A percentile compares a stretch with the other conserved stretches of the same genome.
Conservation (phyloP, 2,797 vertebrate species). For the Cyprinella venusta region DNA sequence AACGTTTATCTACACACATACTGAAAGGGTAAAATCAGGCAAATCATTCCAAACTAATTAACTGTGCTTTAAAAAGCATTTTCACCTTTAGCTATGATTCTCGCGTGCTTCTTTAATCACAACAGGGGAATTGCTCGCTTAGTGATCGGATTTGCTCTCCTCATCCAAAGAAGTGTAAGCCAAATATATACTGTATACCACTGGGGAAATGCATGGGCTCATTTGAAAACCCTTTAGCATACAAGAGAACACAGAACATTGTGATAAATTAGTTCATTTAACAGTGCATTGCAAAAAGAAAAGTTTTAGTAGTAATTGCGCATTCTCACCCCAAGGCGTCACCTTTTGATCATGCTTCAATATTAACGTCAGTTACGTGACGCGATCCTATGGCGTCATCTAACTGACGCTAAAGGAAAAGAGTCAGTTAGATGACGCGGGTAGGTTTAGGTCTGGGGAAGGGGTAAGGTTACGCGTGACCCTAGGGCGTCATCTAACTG, state of each 20-base stretch:
- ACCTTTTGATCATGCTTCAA: too few species aligned
- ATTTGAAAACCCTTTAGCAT: conserved; percentile 1
- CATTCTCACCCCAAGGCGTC: too few species aligned
- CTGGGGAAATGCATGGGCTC: conserved; percentile 7
- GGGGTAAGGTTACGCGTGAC: too few species aligned
- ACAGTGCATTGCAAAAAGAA: background rate
- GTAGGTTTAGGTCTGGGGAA: too few species aligned
- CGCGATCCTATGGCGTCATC: too few species aligned
- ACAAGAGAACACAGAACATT: background rate
- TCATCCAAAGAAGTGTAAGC: background rate
- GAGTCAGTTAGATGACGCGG: too few species aligned
- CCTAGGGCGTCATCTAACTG: too few species aligned
- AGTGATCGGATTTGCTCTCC: conserved; percentile 10
- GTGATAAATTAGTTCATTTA: conserved; percentile 11
- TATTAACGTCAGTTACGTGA: too few species aligned
- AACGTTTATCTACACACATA: conserved; percentile 68
- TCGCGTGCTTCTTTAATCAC: conserved; percentile 66
- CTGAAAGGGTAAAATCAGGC: conserved; percentile 64
- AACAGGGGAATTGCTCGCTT: conserved; percentile 17
- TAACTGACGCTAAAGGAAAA: too few species aligned
- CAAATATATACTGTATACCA: background rate
- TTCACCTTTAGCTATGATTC: conserved; percentile 69
- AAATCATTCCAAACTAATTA: conserved; percentile 72
- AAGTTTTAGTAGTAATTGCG: background rate
- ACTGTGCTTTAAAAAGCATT: conserved; percentile 66